Conservation (phyloP, 2,888 invertebrate species). For the Sisyra terminalis region DNA sequence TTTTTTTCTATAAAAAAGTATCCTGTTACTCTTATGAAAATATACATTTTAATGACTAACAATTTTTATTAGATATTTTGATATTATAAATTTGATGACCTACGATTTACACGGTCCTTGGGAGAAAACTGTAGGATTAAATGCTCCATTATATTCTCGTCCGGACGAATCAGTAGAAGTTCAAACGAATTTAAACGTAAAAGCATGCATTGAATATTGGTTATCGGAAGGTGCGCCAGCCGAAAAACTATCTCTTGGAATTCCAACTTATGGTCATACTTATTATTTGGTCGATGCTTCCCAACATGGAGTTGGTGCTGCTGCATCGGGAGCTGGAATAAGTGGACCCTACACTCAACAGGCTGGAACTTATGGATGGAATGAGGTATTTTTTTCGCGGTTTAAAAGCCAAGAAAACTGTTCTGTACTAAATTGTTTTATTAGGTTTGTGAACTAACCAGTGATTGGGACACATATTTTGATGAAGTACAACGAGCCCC, state of each 20-base stretch:
- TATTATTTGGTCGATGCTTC: slow-evolving; percentile 36
- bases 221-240: slow-evolving; percentile 35
- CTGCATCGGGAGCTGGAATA: slow-evolving; percentile 35
- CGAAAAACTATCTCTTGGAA: slow-evolving; percentile 49
- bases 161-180: slow-evolving; percentile 22
- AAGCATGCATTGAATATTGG: slow-evolving; percentile 33
- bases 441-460: slow-evolving; percentile 21
- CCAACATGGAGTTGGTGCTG: slow-evolving; percentile 34
- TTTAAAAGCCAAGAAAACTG: not conserved
- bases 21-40: not conserved
- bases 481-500: slow-evolving; percentile 41
- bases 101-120: slow-evolving; percentile 58
- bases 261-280: slow-evolving; percentile 53
- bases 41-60: slow-evolving; percentile 10
- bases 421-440: not conserved
- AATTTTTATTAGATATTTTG: slow-evolving; percentile 33
- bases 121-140: slow-evolving; percentile 45
- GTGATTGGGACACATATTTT: slow-evolving; percentile 33
- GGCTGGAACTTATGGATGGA: slow-evolving; percentile 53
- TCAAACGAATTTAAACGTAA: slow-evolving; percentile 24
- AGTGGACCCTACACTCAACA: slow-evolving; percentile 46
- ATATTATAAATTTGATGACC: slow-evolving; percentile 54
- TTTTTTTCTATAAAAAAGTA: not conserved
- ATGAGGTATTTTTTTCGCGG: too few relatives aligned
- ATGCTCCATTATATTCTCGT: slow-evolving; percentile 43